phyloP scores from a whole-genome alignment of 2,888 invertebrate genomes.

The Orchestes rusci region DNA sequence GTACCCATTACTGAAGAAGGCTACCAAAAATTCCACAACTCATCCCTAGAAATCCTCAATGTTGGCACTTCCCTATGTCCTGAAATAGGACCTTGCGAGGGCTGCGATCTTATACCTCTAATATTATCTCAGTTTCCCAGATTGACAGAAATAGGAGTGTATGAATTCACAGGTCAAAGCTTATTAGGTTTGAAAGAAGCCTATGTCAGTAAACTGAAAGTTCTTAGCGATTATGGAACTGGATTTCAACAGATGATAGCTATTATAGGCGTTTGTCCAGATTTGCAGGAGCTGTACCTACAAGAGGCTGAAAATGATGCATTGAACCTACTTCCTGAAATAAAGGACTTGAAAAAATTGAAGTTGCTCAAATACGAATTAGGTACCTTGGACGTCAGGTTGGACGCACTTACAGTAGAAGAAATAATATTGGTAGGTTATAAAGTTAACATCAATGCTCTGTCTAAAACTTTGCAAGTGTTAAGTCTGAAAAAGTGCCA shows the following conservation, averaged over 20 bases:
- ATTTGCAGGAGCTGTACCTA: conserved; percentile 12
- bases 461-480: conserved; percentile 12
- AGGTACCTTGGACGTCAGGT: neutral
- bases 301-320: conserved; percentile 11
- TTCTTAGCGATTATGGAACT: conserved; percentile 12
- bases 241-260: conserved; percentile 7
- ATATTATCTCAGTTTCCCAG: conserved; percentile 18
- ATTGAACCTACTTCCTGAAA: conserved; percentile 8
- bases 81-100: neutral
- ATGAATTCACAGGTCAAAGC: conserved; percentile 12
- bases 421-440: conserved; percentile 1
- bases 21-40: conserved; percentile 7
- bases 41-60: conserved; percentile 10
- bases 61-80: conserved; percentile 3
- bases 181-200: conserved; percentile 10
- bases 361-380: neutral
- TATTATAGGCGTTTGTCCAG: conserved; percentile 18
- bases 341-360: conserved; percentile 13
- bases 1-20: conserved; percentile 5
- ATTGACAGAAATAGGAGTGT: conserved; percentile 14
- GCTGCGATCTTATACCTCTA: neutral
- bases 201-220: conserved; percentile 11
- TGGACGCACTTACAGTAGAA: conserved; percentile 3
- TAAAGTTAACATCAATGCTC: conserved; percentile 5
- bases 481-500: conserved; percentile 7